Conservation (phyloP, 2,888 invertebrate genomes). For the Hetaerina titia region DNA sequence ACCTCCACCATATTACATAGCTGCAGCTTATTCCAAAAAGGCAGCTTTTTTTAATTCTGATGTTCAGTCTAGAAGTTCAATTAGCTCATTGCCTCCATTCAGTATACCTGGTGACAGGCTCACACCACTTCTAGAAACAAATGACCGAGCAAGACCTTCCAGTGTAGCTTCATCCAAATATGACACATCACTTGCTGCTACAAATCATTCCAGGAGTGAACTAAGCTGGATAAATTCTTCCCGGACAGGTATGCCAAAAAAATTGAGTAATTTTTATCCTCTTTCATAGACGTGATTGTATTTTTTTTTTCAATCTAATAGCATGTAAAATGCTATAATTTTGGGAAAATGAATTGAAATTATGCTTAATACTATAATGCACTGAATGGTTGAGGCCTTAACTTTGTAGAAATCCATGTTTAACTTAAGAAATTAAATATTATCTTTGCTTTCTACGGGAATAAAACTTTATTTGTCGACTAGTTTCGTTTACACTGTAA, state of each 20-base stretch:
- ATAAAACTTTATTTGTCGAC: too few relatives aligned
- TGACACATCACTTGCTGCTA: not conserved
- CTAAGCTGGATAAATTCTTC: not conserved
- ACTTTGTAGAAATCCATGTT: too few relatives aligned
- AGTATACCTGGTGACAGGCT: constrained; percentile 28
- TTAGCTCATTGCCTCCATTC: constrained; percentile 54
- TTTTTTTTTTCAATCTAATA: not conserved
- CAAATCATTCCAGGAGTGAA: not conserved
- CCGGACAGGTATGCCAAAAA: not conserved
- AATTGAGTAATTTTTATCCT: not conserved
- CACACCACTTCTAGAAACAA: constrained; percentile 15
- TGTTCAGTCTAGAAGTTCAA: constrained; percentile 49
- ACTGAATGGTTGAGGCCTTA: too few relatives aligned
- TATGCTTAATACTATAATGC: too few relatives aligned
- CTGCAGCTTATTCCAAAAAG: constrained; percentile 90
- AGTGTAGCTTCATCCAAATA: constrained; percentile 48
- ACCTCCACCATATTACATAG: constrained; percentile 92
- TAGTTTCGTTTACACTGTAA: too few relatives aligned
- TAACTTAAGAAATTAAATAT: too few relatives aligned
- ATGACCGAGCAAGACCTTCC: constrained; percentile 21
- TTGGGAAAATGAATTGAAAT: too few relatives aligned
- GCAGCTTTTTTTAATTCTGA: constrained; percentile 82
- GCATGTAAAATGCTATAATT: not conserved
- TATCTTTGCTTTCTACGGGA: too few relatives aligned
- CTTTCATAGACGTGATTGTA: not conserved